Evolutionary conservation across 2,113 vertebrate genomes (phyloP), one percentile per base, ranked within the genome.

Genomic region (Semnornis frantzii): DNA sequence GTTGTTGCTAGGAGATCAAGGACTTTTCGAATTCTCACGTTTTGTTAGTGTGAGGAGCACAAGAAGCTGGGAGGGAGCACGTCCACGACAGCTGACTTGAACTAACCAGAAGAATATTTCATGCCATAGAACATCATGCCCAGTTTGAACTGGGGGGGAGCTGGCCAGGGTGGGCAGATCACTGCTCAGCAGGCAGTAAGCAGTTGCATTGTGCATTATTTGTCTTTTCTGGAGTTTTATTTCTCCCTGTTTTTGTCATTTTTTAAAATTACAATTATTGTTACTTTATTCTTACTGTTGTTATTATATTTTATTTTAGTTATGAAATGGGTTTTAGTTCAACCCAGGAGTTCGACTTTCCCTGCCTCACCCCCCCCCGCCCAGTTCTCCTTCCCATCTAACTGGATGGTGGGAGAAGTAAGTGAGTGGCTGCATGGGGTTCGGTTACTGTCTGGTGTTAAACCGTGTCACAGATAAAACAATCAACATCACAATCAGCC

Each of bases 401-500:
- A 27, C 63, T 65, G 37, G 25, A 17, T 30, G 25, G 17, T 17
- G 25, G 27, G 63, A 65, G 15, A 18, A 42, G 63, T 30, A 18
- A 42, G 63, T 20, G 11, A 30, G 58, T 5, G 10, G 39, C 37
- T 65, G 18, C 12, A 15, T 30, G 39, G 39, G 28, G 37, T 39
- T 44, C 44, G 21, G 63, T 31, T 44, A 19, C 18, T 65, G 39
- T 12, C 39, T 44, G 16, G 10, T 8, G 11, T 65, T 65, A 44
- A 65, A 44, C 39, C 27, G 30, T 27, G 16, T 10, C 39, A 66
- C 27, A 31, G 55, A 31, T 57, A 31, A 57, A 57, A 17, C 44
- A 68, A 34, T 20, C 34, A 78, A 48, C 15, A 14, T 0, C 0
- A 31, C 17, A 55, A 37, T 25, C 37, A 55, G 1, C 10, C 39